Percentiles rank a stretch among this genome's conserved stretches.
Conservation (phyloP, 2,888 invertebrate genomes). For the Drosophila lacicola region DNA sequence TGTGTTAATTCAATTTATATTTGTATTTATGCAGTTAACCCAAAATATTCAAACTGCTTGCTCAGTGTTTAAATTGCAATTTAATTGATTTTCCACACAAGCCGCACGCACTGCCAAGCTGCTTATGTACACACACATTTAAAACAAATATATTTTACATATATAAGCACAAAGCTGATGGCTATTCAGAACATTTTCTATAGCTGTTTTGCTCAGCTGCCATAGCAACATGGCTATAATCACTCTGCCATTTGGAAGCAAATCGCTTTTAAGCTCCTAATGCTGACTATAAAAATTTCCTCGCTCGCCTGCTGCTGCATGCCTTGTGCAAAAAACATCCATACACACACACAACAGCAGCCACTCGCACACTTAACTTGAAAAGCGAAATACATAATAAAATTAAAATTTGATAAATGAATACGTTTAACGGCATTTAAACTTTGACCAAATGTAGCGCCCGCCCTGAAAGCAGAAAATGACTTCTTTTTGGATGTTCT, state of each 20-base stretch:
- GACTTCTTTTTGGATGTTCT: background rate
- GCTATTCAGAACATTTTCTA: conserved; percentile 34
- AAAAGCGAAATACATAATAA: conserved; percentile 52
- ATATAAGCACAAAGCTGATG: background rate
- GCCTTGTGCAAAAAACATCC: conserved; percentile 5
- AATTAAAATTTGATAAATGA: conserved; percentile 70
- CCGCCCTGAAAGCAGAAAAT: conserved; percentile 3
- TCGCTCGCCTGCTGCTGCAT: conserved; percentile 2
- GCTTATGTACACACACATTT: background rate
- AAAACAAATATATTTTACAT: background rate
- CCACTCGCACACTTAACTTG: conserved; percentile 8
- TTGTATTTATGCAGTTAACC: conserved; percentile 5
- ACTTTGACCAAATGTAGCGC: conserved; percentile 41
- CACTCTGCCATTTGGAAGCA: conserved; percentile 53
- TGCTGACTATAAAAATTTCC: conserved; percentile 39
- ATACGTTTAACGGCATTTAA: conserved; percentile 62
- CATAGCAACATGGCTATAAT: conserved; percentile 57
- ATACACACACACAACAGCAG: conserved; percentile 7
- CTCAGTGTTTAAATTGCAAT: conserved; percentile 20
- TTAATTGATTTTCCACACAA: conserved; percentile 33
- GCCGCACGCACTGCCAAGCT: background rate
- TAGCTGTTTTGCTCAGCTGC: conserved; percentile 34
- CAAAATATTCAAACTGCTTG: conserved; percentile 5
- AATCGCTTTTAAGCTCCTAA: conserved; percentile 66
- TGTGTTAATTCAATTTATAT: conserved; percentile 25